A percentile compares a stretch with the other conserved stretches of the same genome.
Evolutionary conservation across 53 echinoderm and acorn worm species (phyloP).

Genomic region (Patiria pectinifera): DNA sequence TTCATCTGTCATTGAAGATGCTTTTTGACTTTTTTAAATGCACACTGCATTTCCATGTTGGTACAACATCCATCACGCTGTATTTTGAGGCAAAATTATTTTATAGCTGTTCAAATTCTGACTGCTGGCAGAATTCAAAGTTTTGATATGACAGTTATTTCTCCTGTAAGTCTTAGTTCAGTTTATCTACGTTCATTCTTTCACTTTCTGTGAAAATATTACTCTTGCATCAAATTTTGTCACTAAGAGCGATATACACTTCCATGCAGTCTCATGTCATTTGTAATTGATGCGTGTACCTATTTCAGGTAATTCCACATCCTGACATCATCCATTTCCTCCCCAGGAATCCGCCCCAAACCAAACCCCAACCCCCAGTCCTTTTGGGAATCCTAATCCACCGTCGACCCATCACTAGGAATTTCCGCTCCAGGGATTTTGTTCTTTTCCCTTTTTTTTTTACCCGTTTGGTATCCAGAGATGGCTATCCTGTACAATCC

Average conservation of each 20-base stretch:
- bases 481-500: not conserved
- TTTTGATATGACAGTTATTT: too few relatives aligned
- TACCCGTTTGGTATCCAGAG: not conserved
- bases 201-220: too few relatives aligned
- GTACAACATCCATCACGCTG: too few relatives aligned
- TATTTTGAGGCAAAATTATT: too few relatives aligned
- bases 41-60: too few relatives aligned
- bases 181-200: too few relatives aligned
- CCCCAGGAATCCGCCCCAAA: not conserved
- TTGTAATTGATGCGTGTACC: not conserved
- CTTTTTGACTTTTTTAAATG: too few relatives aligned
- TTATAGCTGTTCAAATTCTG: too few relatives aligned
- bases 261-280: not conserved
- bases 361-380: not conserved
- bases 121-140: too few relatives aligned
- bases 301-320: not conserved
- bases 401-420: conserved; percentile 19
- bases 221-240: too few relatives aligned
- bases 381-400: not conserved
- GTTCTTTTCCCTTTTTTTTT: not conserved
- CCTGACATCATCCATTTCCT: not conserved
- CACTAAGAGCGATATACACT: not conserved
- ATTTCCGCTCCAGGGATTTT: not conserved
- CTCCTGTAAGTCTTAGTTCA: too few relatives aligned
- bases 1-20: too few relatives aligned